Evolutionary conservation across 1,140 invertebrate species (phyloP).

Genomic region (Thaumetopoea pityocampa): DNA sequence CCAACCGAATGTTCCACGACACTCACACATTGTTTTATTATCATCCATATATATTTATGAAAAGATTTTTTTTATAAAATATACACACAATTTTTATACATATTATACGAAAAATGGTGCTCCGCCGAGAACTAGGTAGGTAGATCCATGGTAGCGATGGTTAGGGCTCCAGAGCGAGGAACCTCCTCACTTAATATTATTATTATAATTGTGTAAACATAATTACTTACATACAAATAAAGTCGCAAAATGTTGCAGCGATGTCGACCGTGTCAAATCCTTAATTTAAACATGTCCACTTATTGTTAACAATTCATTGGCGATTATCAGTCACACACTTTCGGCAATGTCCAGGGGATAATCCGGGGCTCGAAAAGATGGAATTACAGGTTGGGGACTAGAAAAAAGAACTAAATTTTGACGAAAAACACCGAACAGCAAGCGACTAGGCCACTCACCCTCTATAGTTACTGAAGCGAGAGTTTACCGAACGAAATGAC

Average conservation of each 20-base stretch:
- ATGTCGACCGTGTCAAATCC: conserved; percentile 49
- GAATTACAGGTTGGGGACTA: conserved; percentile 23
- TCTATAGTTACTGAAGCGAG: too few relatives aligned
- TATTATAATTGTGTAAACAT: not conserved
- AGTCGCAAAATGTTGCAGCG: conserved; percentile 35
- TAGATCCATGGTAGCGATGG: too few relatives aligned
- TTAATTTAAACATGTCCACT: conserved; percentile 54
- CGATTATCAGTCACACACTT: conserved; percentile 4
- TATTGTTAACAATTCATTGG: conserved; percentile 4
- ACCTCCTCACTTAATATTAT: too few relatives aligned
- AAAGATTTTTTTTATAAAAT: too few relatives aligned
- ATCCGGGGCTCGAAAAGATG: conserved; percentile 18
- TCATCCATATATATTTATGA: too few relatives aligned
- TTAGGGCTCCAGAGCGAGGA: too few relatives aligned
- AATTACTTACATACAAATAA: conserved; percentile 43
- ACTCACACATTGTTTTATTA: too few relatives aligned
- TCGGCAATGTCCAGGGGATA: conserved; percentile 9
- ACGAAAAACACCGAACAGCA: conserved; percentile 1
- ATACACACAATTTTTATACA: too few relatives aligned
- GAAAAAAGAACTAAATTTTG: conserved; percentile 23
- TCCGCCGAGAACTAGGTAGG: too few relatives aligned
- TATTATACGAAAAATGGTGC: too few relatives aligned
- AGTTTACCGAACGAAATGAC: too few relatives aligned
- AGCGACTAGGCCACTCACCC: not conserved
- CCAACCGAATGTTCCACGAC: too few relatives aligned